Conservation (phyloP, 2,797 vertebrate species). For the Molossus alvarezi region DNA sequence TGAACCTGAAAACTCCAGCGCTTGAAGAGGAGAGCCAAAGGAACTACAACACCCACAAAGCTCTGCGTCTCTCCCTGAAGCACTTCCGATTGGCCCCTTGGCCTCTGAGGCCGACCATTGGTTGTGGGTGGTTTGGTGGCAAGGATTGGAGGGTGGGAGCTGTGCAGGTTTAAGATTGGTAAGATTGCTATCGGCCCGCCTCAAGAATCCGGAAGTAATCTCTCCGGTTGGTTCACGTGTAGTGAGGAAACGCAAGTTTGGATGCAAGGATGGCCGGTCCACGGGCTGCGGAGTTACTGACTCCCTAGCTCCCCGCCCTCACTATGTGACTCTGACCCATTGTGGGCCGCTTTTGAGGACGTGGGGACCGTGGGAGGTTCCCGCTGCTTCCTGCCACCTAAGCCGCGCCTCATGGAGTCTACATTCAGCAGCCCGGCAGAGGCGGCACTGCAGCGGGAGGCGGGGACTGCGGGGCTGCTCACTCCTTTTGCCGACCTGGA, state of each 20-base stretch:
- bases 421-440: conserved; percentile 93
- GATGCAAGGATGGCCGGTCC: rapidly evolving
- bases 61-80: background rate
- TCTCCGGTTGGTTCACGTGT: rapidly evolving
- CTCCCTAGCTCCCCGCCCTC: rapidly evolving
- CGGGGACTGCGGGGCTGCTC: conserved; percentile 66
- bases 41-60: conserved; percentile 72
- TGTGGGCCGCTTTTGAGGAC: background rate
- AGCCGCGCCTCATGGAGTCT: conserved; percentile 89
- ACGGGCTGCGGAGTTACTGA: rapidly evolving
- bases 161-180: conserved; percentile 8
- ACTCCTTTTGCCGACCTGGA: conserved; percentile 87
- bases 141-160: background rate
- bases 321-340: background rate
- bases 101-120: conserved; percentile 8
- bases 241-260: background rate
- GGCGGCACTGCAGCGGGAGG: conserved; percentile 89
- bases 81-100: background rate
- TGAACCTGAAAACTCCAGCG: rapidly evolving
- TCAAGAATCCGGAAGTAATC: conserved; percentile 67
- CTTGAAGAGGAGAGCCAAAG: rapidly evolving
- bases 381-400: background rate
- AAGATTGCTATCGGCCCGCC: background rate
- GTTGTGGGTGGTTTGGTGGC: background rate
- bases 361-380: background rate